Percentiles rank a stretch among this genome's conserved stretches.
Conservation (phyloP, 2,888 invertebrate genomes). For the Cryptocephalus moraei region DNA sequence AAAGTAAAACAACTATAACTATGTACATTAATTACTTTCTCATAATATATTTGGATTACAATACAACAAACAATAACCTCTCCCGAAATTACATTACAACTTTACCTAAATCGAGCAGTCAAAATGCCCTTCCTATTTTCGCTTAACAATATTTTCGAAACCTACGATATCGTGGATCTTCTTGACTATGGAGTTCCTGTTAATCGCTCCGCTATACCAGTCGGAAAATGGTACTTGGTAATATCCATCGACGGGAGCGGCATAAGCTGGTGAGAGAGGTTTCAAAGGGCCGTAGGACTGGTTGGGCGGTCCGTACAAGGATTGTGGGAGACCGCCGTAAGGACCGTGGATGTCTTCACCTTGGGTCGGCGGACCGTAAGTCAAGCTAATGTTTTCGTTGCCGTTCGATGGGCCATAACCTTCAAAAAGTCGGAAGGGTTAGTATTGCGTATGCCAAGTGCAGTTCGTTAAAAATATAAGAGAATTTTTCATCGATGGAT, state of each 20-base stretch:
- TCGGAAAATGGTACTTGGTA: conserved; percentile 19
- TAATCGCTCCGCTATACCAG: conserved; percentile 20
- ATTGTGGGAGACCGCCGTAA: conserved; percentile 3
- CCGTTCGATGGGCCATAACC: conserved; percentile 34
- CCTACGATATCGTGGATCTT: conserved; percentile 23
- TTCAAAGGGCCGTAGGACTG: conserved; percentile 3
- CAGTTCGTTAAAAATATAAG: no score
- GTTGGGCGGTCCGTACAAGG: conserved; percentile 4
- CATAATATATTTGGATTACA: no score
- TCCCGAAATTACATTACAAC: no score
- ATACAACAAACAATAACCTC: no score
- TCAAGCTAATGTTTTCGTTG: conserved; percentile 32
- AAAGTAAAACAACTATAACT: no score
- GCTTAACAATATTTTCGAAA: conserved; percentile 12
- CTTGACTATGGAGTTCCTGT: conserved; percentile 20
- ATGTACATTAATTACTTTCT: no score
- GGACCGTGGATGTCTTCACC: conserved; percentile 2
- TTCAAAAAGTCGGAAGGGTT: background rate
- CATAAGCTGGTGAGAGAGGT: conserved; percentile 6
- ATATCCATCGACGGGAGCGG: conserved; percentile 11
- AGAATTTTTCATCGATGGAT: no score
- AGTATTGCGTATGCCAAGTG: no score
- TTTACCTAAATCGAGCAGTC: no score
- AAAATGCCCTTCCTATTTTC: background rate
- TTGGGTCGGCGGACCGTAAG: conserved; percentile 27